A percentile compares a stretch with the other conserved stretches of the same genome.
Evolutionary conservation across 2,888 invertebrate genomes (phyloP).

Genomic region (Chymomyza caudatula): DNA sequence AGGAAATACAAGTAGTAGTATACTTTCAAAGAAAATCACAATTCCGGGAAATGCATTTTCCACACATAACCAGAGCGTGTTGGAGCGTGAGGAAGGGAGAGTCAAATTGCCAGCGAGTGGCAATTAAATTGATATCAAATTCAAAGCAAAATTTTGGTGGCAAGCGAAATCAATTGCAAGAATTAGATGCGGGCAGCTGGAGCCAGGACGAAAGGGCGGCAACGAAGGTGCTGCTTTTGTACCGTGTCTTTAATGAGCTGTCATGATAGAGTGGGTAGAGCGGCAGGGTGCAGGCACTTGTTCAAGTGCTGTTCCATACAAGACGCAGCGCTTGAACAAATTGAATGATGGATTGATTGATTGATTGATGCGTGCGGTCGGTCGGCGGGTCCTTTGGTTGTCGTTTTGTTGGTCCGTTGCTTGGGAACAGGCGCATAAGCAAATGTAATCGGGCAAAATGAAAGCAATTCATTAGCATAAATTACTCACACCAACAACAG

Average conservation of each 20-base stretch:
- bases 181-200: neutral
- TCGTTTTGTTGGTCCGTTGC: neutral
- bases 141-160: neutral
- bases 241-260: neutral
- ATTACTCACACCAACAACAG: constrained; percentile 40
- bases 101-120: neutral
- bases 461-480: constrained; percentile 59
- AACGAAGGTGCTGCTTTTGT: neutral
- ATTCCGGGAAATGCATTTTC: neutral
- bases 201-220: neutral
- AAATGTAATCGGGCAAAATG: constrained; percentile 22
- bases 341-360: constrained; percentile 47
- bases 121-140: neutral
- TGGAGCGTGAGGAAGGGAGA: neutral
- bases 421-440: constrained; percentile 12
- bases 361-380: constrained; percentile 36
- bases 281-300: neutral
- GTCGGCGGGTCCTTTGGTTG: constrained; percentile 16
- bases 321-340: neutral
- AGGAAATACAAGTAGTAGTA: too few species aligned
- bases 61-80: neutral
- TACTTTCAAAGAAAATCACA: neutral
- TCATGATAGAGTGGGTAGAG: neutral
- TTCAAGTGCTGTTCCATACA: too few species aligned
- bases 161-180: neutral